These are phyloP conservation scores for Seira musarum DNA, from an alignment of 2,888 invertebrate species.

Conservation along the genomic window DNA sequence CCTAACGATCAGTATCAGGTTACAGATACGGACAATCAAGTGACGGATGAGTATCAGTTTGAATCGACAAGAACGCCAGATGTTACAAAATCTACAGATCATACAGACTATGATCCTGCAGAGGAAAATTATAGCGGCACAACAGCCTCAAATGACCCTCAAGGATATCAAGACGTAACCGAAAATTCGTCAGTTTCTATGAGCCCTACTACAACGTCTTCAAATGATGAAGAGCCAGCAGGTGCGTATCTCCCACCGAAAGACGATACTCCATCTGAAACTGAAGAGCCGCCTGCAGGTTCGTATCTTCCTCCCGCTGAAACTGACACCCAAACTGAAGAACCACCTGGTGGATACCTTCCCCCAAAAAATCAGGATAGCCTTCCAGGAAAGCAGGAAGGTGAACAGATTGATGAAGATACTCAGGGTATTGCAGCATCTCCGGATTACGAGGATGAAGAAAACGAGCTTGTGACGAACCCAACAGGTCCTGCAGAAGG, in stretches of 20 bases:
- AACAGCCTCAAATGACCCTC: constrained; percentile 15
- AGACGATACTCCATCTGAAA: constrained; percentile 9
- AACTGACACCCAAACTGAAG: too few species aligned
- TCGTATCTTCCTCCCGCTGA: constrained; percentile 32
- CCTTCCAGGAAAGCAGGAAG: not conserved
- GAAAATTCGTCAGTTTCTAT: too few species aligned
- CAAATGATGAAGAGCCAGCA: not conserved
- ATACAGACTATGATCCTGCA: constrained; percentile 17
- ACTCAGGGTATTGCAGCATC: not conserved
- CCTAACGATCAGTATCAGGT: constrained; percentile 23
- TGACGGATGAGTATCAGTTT: not conserved
- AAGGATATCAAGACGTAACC: not conserved
- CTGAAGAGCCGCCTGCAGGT: not conserved
- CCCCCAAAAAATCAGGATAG: constrained; percentile 26
- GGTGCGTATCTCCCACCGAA: constrained; percentile 47
- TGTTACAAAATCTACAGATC: not conserved
- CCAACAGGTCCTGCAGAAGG: constrained; percentile 9
- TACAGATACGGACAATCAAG: constrained; percentile 19
- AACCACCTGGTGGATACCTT: constrained; percentile 38
- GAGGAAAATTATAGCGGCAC: constrained; percentile 6
- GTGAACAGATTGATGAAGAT: constrained; percentile 12
- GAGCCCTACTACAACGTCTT: not conserved
- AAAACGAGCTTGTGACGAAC: constrained; percentile 42
- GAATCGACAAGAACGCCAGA: not conserved
- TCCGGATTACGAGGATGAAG: constrained; percentile 47